Base-by-base conservation (phyloP, 2,113 vertebrate genomes). In the Megaptera novaeangliae region DNA sequence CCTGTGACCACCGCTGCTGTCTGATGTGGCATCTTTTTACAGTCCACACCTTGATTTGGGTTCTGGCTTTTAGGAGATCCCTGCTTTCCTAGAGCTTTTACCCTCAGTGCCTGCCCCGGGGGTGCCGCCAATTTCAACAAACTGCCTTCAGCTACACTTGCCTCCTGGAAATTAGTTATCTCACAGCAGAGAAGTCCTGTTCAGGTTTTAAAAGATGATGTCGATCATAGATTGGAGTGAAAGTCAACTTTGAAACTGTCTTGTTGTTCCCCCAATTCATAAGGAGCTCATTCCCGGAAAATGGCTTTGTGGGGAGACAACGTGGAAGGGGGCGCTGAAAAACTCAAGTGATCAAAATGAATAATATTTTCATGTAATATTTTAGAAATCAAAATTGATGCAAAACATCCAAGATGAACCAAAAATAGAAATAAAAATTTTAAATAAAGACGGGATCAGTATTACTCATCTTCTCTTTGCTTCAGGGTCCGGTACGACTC, bases 11-110 rank as follows among this genome's bases (percentile, higher is more conserved):
- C 36, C 0, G 6, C 31, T 11, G 81, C 46, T 39, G 69, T 13
- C 68, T 6, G 0, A 1, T 0, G 64, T 20, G 46, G 8, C 15
- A 0, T 17, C 66, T 41, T 4, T 15, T 14, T 8, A 7, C 8
- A 8, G 15, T 8, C 29, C 39, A 8, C 31, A 4, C 36, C 34
- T 91, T 0, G 27, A 6, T 29, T 1, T 25, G 44, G 75, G 68
- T 0, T 25, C 52, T 0, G 7, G 61, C 41, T 46, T 36, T 46
- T 25, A 1, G 11, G 1, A 25, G 59, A 59, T 29, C 8, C 9
- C n/a, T 1, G 14, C 2, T 27, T 5, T 55, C 31, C 2, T 21
- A 15, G 41, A 29, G 46, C 18, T 12, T 21, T 25, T 15, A 1
- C 25, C 0, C 6, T 20, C 39, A 6, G 0, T 4, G 71, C 8